A percentile compares a stretch with the other conserved stretches of the same genome.
Evolutionary conservation across 2,797 vertebrate genomes (phyloP).

Genomic region (Phylloscopus collybita): DNA sequence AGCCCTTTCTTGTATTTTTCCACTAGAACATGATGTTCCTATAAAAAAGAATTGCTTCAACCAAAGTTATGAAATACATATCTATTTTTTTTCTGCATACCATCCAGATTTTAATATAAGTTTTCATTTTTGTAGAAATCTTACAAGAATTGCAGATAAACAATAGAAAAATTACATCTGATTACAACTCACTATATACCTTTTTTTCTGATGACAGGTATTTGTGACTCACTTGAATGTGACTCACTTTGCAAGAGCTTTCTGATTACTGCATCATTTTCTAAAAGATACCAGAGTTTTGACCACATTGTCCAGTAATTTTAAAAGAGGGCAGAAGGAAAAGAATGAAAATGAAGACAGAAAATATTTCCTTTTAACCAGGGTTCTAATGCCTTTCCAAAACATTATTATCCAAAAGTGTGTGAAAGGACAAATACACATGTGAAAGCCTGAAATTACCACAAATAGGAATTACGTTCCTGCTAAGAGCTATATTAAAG

Average conservation of each 20-base stretch:
- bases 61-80: not conserved
- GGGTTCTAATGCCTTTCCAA: not conserved
- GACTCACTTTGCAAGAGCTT: not conserved
- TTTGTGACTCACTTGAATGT: not conserved
- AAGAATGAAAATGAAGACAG: not conserved
- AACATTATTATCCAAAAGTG: not conserved
- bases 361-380: not conserved
- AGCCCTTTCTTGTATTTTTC: not conserved
- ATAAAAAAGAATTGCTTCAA: not conserved
- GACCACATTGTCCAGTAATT: not conserved
- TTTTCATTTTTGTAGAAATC: not conserved
- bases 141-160: not conserved
- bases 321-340: not conserved
- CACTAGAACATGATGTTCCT: not conserved
- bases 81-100: not conserved
- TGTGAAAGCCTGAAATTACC: not conserved
- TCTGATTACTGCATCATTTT: not conserved
- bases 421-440: not conserved
- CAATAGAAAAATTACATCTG: not conserved
- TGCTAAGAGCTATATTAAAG: not conserved
- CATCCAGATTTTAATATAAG: not conserved
- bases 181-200: fast-evolving
- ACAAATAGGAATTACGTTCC: not conserved
- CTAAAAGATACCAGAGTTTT: not conserved
- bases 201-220: not conserved